Evolutionary conservation across 1,140 invertebrate species (phyloP).

Genomic region (Akabosia matsudoensis): DNA sequence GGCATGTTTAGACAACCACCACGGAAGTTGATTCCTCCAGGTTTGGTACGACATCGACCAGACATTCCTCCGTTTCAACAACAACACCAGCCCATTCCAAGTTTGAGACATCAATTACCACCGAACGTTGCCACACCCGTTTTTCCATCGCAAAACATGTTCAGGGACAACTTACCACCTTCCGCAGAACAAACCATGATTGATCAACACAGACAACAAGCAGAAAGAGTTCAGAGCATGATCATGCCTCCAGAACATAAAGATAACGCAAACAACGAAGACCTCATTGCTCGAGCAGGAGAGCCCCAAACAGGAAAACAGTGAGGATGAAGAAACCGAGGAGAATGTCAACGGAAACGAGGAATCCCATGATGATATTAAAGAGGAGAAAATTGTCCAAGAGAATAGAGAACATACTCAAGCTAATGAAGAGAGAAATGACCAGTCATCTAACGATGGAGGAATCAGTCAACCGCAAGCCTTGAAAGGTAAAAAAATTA

Average conservation of each 20-base stretch:
- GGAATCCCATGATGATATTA: conserved; percentile 35
- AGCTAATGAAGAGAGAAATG: conserved; percentile 21
- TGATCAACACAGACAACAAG: conserved; percentile 2
- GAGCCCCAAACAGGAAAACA: conserved; percentile 5
- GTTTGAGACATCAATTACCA: neutral
- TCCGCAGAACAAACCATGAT: neutral
- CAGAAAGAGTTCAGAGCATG: conserved; percentile 26
- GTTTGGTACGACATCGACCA: neutral
- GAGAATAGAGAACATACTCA: conserved; percentile 3
- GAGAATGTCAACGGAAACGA: neutral
- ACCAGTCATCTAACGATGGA: conserved; percentile 35
- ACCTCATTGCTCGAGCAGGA: neutral
- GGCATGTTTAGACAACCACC: conserved; percentile 17
- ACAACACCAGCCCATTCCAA: conserved; percentile 1
- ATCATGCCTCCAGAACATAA: conserved; percentile 32
- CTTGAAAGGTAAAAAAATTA: conserved; percentile 7
- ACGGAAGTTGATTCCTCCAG: conserved; percentile 3
- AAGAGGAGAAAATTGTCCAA: conserved; percentile 36
- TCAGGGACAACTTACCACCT: neutral
- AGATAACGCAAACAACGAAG: conserved; percentile 8
- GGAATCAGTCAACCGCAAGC: conserved; percentile 30
- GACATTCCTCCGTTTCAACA: neutral
- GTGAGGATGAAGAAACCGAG: neutral
- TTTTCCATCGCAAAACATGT: neutral
- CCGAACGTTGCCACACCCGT: neutral